Base-by-base conservation (phyloP, 2,113 vertebrate species). In the Toxotes jaculatrix region DNA sequence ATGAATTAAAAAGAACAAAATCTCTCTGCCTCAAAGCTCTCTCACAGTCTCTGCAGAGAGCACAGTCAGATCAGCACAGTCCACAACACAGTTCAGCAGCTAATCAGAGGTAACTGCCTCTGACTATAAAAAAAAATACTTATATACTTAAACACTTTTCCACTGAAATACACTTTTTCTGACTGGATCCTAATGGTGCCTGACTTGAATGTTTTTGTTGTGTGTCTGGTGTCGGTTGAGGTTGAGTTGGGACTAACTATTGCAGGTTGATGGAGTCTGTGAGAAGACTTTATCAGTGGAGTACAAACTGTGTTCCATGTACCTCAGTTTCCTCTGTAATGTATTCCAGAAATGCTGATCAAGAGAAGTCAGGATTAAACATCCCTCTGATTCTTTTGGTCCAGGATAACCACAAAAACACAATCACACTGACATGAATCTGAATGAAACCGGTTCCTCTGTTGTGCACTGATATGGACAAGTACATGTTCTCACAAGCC, bases 1-100 rank as follows among this genome's bases (percentile, higher is more conserved):
- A 86, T 86, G 55, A 84, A 82, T 80, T 1, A 57, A 40, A 74
- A 75, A 87, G 59, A 51, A 83, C 68, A 80, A 74, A 74, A 47
- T 73, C 17, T 59, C 8, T 36, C 17, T 59, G 7, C 47, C 56
- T 67, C 72, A 69, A 63, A 74, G 68, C 36, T 59, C 16, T n/a
- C 47, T 12, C 47, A 14, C 16, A 5, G 1, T 57, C 51, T 82
- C 51, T 77, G 34, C 13, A 23, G 13, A 49, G 47, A 60, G 66
- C 56, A 43, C 34, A 23, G 43, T 43, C 71, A 55, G 38, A 57
- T 67, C n/a, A 6, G 21, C 10, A 4, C 27, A 57, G 10, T 19
- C 0, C 43, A 4, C 72, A 49, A 68, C 43, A 2, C 72, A 49
- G 73, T 36, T 49, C 34, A 76, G 62, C 57, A 79, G 51, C 55